phyloP scores from a whole-genome alignment of 2,797 vertebrate genomes.

The Crotalus adamanteus region DNA sequence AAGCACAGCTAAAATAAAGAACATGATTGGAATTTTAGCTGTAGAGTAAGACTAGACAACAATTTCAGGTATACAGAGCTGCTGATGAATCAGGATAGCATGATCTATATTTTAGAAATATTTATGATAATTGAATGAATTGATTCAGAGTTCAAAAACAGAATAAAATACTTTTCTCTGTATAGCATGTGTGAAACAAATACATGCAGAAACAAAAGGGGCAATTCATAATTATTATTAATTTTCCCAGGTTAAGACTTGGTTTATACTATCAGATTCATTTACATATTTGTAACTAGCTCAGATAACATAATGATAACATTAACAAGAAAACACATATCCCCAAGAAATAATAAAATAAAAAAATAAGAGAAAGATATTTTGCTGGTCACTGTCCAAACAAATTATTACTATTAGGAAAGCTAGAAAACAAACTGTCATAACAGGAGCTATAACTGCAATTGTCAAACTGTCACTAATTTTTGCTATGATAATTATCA shows the following conservation, averaged over 20 bases:
- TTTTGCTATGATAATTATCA: background rate
- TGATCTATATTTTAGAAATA: background rate
- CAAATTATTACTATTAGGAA: background rate
- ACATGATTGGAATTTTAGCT: background rate
- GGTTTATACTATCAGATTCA: background rate
- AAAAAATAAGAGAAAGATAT: background rate
- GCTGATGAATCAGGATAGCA: background rate
- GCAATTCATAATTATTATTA: background rate
- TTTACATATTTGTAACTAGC: background rate
- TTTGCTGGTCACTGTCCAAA: background rate
- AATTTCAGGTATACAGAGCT: background rate
- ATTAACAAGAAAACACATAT: background rate
- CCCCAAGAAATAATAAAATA: background rate
- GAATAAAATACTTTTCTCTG: background rate
- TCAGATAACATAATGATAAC: background rate
- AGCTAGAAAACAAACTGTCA: background rate
- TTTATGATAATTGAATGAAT: background rate
- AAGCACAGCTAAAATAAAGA: background rate
- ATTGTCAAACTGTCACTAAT: background rate
- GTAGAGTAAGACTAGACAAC: background rate
- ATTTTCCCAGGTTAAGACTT: background rate
- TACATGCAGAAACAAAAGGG: background rate
- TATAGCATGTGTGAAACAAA: background rate
- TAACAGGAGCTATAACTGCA: background rate
- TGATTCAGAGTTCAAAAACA: background rate